Evolutionary conservation across 2,888 invertebrate genomes (phyloP).

Genomic region (Adelphocoris suturalis): DNA sequence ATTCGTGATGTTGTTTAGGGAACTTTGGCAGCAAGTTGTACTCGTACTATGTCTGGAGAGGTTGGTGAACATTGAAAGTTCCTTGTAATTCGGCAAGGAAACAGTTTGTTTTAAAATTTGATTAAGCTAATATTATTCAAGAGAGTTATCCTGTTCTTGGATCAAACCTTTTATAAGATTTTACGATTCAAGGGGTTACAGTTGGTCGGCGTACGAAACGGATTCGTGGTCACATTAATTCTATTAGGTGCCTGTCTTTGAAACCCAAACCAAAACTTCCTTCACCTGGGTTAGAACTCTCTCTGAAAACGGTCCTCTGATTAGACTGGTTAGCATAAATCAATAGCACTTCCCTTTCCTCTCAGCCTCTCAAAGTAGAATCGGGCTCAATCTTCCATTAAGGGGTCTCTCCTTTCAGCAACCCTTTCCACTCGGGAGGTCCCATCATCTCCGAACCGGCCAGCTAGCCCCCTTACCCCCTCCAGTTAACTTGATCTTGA

Average conservation of each 20-base stretch:
- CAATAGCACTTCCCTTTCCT: constrained; percentile 45
- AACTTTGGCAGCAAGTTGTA: no score
- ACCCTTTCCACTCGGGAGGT: not conserved
- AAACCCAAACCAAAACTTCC: constrained; percentile 30
- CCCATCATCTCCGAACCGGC: constrained; percentile 15
- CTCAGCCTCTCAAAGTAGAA: constrained; percentile 46
- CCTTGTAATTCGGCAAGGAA: no score
- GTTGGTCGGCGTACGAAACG: not conserved
- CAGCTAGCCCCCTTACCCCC: not conserved
- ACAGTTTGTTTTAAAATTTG: no score
- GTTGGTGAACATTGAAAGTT: no score
- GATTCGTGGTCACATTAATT: constrained; percentile 38
- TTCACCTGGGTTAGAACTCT: constrained; percentile 24
- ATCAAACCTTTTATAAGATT: not conserved
- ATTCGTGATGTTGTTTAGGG: no score
- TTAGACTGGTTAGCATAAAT: constrained; percentile 60
- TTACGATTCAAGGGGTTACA: not conserved
- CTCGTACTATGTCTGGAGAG: no score
- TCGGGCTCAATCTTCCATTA: constrained; percentile 48
- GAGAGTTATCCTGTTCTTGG: not conserved
- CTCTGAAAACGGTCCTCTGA: constrained; percentile 31
- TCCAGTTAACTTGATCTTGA: constrained; percentile 30
- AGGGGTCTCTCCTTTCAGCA: constrained; percentile 5
- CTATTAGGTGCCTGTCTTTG: not conserved
- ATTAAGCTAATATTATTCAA: not conserved